Base-by-base conservation (phyloP, 2,888 invertebrate species). In the Lysandra coridon region DNA sequence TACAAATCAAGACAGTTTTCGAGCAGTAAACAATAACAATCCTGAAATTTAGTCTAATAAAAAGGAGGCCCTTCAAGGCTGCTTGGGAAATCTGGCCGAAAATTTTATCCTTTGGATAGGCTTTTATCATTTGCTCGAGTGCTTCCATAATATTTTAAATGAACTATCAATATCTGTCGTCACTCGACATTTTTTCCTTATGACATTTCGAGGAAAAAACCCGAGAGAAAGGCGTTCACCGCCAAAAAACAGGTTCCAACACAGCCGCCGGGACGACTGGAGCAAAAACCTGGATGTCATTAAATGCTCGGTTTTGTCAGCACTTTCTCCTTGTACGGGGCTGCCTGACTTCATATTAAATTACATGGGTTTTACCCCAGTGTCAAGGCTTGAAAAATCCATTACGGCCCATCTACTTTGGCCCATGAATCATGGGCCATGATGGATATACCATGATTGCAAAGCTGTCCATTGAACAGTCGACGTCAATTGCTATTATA, bases 241-340 rank as follows among this genome's bases (percentile, higher is more conserved):
- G 79, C 78, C 82, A 81, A 83, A 79, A 84, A 89, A 90, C 92
- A 81, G 88, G 92, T 92, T 91, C 85, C 83, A 83, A 85, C 85
- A 83, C 83, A 88, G 89, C 87, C 86, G 84, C 82, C 82, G 83
- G 84, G 86, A 86, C 85, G 85, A 80, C 81, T 86, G 88, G 89
- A 89, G 86, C 87, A 89, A 89, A 90, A 89, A 90, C 88, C 87
- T 86, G 87, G 86, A 79, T 23, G 23, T 30, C 76, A 53, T 76
- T 76, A 33, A 76, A 76, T 44, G 57, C 76, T 17, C 57, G 49
- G 57, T 76, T 57, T 76, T 57, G 57, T 57, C 5, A 57, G 75
- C n/a, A 49, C 75, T 75, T 75, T 75, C 75, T 53, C 76, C 76
- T 57, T 57, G 37, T 37, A 37, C 64, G 69, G 33, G 69, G 4